Conservation (phyloP, 2,113 vertebrate species). For the Saimiri boliviensis region DNA sequence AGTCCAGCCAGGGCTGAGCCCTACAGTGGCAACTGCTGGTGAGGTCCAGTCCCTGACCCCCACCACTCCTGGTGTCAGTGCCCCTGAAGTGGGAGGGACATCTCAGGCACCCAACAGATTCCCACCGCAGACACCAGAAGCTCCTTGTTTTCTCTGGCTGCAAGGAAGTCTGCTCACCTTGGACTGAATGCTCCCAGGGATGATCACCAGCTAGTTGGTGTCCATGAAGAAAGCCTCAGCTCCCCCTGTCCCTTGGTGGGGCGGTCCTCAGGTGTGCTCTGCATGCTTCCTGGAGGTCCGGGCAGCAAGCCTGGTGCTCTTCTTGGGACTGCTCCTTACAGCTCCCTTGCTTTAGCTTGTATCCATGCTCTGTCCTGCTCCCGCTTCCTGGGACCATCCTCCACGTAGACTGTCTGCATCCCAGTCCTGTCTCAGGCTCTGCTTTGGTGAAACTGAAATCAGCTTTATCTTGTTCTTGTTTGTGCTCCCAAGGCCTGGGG, state of each 20-base stretch:
- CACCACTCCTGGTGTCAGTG: too few relatives aligned
- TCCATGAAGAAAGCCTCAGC: not conserved
- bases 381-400: not conserved
- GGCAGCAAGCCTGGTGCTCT: accelerated
- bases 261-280: not conserved
- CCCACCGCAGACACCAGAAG: not conserved
- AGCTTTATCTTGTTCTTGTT: not conserved
- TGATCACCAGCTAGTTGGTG: not conserved
- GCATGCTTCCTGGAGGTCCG: not conserved
- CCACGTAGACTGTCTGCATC: not conserved
- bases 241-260: accelerated
- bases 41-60: not conserved
- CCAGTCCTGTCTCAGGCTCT: not conserved
- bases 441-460: not conserved
- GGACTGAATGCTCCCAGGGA: not conserved
- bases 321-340: not conserved
- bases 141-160: not conserved
- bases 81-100: not conserved
- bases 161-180: not conserved
- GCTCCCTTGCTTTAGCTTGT: not conserved
- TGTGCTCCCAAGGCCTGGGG: not conserved
- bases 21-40: not conserved
- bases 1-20: not conserved
- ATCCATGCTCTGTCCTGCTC: not conserved
- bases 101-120: not conserved